Percentiles rank a stretch among this genome's conserved stretches.
Conservation (phyloP, 2,113 vertebrate species). For the Ciconia stormi region DNA sequence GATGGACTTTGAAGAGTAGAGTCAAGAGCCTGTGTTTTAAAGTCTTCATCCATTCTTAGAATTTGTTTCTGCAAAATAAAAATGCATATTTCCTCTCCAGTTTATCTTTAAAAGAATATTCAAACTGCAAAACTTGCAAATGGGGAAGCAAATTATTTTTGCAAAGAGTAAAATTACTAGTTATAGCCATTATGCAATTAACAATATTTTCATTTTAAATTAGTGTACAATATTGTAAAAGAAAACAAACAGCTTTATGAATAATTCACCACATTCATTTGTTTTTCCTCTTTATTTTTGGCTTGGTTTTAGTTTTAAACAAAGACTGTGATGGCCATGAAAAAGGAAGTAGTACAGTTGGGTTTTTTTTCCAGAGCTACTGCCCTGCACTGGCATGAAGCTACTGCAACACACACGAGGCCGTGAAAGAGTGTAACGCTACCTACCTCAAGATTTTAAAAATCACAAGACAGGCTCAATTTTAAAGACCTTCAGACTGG, state of each 20-base stretch:
- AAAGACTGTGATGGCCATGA: background rate
- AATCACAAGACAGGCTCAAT: background rate
- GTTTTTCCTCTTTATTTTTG: background rate
- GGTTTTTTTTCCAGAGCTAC: background rate
- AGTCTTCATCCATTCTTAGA: constrained; percentile 67
- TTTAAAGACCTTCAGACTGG: background rate
- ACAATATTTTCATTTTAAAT: background rate
- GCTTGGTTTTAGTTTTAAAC: background rate
- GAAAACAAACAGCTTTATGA: background rate
- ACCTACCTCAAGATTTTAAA: background rate
- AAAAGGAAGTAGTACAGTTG: background rate
- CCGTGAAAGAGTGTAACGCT: background rate
- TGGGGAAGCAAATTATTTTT: background rate
- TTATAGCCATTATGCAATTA: background rate
- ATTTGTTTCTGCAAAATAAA: constrained; percentile 65
- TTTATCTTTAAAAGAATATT: background rate
- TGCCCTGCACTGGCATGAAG: background rate
- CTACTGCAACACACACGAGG: background rate
- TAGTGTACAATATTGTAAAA: accelerated
- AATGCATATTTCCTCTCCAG: background rate
- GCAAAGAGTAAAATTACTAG: background rate
- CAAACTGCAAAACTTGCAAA: background rate
- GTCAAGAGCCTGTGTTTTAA: constrained; percentile 16
- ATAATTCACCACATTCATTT: background rate
- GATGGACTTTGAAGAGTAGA: constrained; percentile 70